Conservation (phyloP, 1,140 invertebrate genomes). For the Hypsibius dujardini region DNA sequence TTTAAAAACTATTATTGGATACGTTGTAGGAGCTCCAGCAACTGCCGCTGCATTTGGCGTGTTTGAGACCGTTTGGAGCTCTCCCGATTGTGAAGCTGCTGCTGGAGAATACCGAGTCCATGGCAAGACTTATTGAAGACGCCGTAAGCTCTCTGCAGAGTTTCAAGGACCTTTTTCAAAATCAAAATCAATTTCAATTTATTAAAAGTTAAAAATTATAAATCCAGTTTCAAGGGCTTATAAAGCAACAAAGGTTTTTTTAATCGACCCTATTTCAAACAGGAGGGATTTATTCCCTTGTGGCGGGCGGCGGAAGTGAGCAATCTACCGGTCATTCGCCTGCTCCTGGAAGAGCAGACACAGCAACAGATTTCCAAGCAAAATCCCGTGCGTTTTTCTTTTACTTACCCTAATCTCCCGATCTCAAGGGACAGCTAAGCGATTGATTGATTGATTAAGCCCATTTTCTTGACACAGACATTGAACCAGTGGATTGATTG, state of each 20-base stretch:
- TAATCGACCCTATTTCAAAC: neutral
- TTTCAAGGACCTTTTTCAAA: no score
- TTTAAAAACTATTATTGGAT: no score
- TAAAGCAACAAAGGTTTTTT: neutral
- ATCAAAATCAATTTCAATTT: no score
- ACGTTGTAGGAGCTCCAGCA: neutral
- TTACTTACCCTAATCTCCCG: no score
- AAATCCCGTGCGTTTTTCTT: neutral
- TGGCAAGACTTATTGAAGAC: neutral
- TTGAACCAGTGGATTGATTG: no score
- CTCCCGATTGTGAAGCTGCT: neutral
- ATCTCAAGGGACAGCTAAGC: no score
- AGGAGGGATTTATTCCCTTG: neutral
- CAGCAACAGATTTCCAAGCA: neutral
- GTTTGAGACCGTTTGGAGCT: neutral
- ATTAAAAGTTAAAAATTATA: no score
- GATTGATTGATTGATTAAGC: no score
- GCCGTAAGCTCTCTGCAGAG: neutral
- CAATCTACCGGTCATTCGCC: neutral
- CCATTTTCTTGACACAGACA: no score
- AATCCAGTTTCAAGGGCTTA: no score
- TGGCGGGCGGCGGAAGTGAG: neutral
- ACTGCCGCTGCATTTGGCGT: neutral
- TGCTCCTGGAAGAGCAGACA: neutral
- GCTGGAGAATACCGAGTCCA: neutral